Conservation (phyloP, 2,797 vertebrate species). For the Pempheris klunzingeri region DNA sequence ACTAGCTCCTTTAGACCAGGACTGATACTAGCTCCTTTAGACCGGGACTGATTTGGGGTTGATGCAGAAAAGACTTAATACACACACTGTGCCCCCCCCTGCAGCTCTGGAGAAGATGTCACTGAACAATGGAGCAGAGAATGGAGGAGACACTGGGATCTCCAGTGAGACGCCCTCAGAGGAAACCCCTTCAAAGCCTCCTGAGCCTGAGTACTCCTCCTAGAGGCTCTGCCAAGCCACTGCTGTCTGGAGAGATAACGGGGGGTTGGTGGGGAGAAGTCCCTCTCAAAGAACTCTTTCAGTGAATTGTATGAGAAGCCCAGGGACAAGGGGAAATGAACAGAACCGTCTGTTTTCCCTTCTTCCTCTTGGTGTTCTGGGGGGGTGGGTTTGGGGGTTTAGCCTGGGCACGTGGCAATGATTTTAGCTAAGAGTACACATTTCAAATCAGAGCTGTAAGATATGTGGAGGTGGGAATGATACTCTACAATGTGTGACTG, state of each 20-base stretch:
- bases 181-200: conserved; percentile 87
- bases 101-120: conserved; percentile 92
- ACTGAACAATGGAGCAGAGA: conserved; percentile 88
- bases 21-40: too few relatives aligned
- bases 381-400: neutral
- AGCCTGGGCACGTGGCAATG: conserved; percentile 18
- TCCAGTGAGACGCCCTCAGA: conserved; percentile 87
- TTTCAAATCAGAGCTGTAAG: neutral
- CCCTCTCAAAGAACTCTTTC: conserved; percentile 37
- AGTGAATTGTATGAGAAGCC: conserved; percentile 5
- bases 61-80: neutral
- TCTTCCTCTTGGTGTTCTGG: conserved; percentile 18
- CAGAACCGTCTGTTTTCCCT: conserved; percentile 15
- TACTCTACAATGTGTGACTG: conserved; percentile 34
- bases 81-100: conserved; percentile 31
- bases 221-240: conserved; percentile 75
- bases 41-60: too few relatives aligned
- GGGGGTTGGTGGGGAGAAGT: neutral
- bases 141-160: conserved; percentile 89
- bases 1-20: too few relatives aligned
- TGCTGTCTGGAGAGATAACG: neutral
- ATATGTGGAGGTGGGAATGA: conserved; percentile 14
- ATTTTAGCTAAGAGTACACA: neutral
- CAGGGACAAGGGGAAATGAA: conserved; percentile 18
- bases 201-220: conserved; percentile 87